phyloP scores from a whole-genome alignment of 2,797 vertebrate species.

The Enteromius fasciolatus region DNA sequence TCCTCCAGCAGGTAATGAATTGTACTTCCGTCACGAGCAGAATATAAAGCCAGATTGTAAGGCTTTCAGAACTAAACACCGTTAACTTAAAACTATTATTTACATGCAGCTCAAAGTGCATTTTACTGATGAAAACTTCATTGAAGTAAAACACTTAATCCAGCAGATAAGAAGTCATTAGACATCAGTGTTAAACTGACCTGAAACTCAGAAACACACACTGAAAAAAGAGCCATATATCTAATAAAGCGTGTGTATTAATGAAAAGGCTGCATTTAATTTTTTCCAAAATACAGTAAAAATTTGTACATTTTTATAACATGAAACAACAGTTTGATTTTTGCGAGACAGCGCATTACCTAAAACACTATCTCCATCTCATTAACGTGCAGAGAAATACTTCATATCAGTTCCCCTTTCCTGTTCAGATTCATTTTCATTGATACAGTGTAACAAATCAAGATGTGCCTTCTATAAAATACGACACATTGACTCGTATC shows the following conservation, averaged over 20 bases:
- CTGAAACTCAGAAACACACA: slow-evolving; percentile 51
- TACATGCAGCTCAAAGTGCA: slow-evolving; percentile 22
- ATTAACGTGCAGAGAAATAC: background rate
- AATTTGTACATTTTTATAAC: background rate
- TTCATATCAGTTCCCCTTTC: background rate
- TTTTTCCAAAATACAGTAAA: background rate
- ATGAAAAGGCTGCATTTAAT: background rate
- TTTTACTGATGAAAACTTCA: slow-evolving; percentile 10
- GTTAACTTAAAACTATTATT: background rate
- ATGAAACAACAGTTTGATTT: background rate
- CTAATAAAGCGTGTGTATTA: background rate
- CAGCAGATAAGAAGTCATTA: background rate
- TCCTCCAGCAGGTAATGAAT: background rate
- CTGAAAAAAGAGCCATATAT: background rate
- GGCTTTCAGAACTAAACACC: slow-evolving; percentile 4
- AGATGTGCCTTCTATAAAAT: background rate
- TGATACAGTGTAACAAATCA: background rate
- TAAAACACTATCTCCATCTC: background rate
- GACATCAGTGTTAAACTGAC: slow-evolving; percentile 47
- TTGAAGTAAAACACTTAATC: background rate
- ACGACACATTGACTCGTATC: background rate
- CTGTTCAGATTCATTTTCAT: background rate
- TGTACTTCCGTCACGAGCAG: background rate
- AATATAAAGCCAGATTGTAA: background rate
- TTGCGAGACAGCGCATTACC: background rate